Base-by-base conservation (phyloP, 2,797 vertebrate genomes). In the Adelosebastes latens region DNA sequence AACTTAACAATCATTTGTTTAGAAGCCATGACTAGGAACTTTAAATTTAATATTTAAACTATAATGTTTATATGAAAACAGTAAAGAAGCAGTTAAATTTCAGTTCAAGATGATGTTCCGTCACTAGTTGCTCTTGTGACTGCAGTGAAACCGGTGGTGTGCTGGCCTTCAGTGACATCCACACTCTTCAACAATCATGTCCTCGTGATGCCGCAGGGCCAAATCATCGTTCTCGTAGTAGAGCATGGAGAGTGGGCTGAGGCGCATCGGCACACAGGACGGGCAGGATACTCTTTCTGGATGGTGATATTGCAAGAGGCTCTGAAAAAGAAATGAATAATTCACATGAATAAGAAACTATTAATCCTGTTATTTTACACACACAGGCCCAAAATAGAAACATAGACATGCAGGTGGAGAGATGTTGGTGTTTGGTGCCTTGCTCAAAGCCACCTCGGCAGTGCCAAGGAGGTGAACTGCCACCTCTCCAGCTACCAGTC, bases 121-220 rank as follows among this genome's bases (percentile, higher is more conserved):
- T 73, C 11, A 36, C 5, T 12, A 46, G 49, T 61, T 59, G 6
- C 31, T 64, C 4, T 25, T 55, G 14, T 64, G 29, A 20, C 32
- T 20, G 8, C 31, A 29, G 62, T 32, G 52, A 59, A 29, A 36
- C 5, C n/a, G 8, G 14, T 16, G 34, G 58, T 1, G 7, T 22
- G 6, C 16, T 32, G 52, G 14, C 3, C 5, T 36, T 96, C 89
- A 98, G 84, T 97, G 97, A 86, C 97, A 98, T 75, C 97, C 97
- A 0, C 97, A 98, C 86, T 98, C 97, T 68, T 98, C 97, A 5
- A 98, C 95, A 9, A 98, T 87, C 97, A 98, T 98, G 88, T 98
- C 97, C 85, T 97, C 97, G 0, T 98, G 97, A 77, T 98, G 97
- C 0, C 96, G 94, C 75, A 98, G 77, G 0, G 96, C 93, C 13